A percentile compares a stretch with the other conserved stretches of the same genome.
Evolutionary conservation across 2,113 vertebrate species (phyloP).

Genomic region (Bubo scandiacus): DNA sequence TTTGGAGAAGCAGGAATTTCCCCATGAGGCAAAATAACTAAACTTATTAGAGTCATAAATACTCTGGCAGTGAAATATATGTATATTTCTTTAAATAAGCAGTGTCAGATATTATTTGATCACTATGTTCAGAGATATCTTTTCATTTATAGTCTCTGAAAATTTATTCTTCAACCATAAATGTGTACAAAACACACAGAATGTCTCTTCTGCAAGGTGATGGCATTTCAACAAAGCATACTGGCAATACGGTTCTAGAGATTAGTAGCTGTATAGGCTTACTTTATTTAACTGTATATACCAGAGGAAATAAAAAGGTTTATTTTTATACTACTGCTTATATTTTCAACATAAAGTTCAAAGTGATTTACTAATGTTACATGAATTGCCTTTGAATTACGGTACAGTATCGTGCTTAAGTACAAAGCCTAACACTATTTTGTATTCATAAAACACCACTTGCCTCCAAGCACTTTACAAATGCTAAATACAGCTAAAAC

Average conservation of each 20-base stretch:
- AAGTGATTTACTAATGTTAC: constrained; percentile 66
- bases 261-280: constrained; percentile 47
- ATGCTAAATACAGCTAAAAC: constrained; percentile 48
- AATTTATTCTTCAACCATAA: constrained; percentile 64
- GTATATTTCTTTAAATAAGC: constrained; percentile 64
- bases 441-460: constrained; percentile 34
- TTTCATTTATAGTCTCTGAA: constrained; percentile 62
- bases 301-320: constrained; percentile 67
- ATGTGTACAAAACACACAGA: constrained; percentile 26
- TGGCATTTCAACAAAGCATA: constrained; percentile 51
- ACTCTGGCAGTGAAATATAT: constrained; percentile 34
- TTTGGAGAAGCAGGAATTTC: constrained; percentile 13
- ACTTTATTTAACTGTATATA: constrained; percentile 67
- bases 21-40: constrained; percentile 25
- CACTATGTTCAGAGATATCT: constrained; percentile 27
- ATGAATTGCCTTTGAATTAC: constrained; percentile 64
- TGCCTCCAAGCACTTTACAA: constrained; percentile 38
- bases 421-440: constrained; percentile 34
- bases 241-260: constrained; percentile 43
- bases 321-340: constrained; percentile 61
- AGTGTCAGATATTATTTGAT: constrained; percentile 58
- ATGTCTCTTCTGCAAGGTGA: constrained; percentile 31
- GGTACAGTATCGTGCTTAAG: background rate
- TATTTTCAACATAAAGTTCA: constrained; percentile 64
- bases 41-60: constrained; percentile 63